A percentile compares a stretch with the other conserved stretches of the same genome.
Conservation (phyloP, 1,140 invertebrate species). For the Diorhabda sublineata region DNA sequence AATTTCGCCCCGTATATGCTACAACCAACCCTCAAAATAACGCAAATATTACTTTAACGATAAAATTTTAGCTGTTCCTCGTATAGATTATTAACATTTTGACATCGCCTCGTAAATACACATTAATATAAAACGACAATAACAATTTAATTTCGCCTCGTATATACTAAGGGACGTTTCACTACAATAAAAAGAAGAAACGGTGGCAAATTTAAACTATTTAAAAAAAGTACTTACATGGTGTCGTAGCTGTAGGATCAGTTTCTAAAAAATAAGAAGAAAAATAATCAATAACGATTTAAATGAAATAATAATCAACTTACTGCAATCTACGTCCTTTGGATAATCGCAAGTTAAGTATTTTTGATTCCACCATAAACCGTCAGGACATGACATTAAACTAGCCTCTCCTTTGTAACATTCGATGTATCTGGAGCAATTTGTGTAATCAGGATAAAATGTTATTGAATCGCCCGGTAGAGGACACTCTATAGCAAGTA, state of each 20-base stretch:
- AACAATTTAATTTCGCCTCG: too few relatives aligned
- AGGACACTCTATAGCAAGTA: conserved; percentile 11
- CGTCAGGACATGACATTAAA: conserved; percentile 20
- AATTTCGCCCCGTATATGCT: too few relatives aligned
- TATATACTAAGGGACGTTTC: background rate
- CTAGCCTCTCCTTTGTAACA: conserved; percentile 23
- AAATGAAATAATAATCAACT: background rate
- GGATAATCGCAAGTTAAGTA: conserved; percentile 24
- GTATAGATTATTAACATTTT: too few relatives aligned
- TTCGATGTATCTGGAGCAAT: conserved; percentile 28
- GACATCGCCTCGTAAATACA: too few relatives aligned
- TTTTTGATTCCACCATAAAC: conserved; percentile 25
- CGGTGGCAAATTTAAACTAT: background rate
- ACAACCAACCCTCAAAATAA: too few relatives aligned
- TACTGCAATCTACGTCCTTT: conserved; percentile 8
- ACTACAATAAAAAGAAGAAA: background rate
- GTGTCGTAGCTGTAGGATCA: background rate
- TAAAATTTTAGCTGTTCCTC: too few relatives aligned
- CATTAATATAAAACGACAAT: too few relatives aligned
- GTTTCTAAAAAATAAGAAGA: conserved; percentile 1
- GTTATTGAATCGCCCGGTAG: conserved; percentile 10
- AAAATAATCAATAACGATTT: background rate
- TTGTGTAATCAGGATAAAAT: conserved; percentile 13
- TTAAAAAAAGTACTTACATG: background rate
- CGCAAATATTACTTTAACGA: too few relatives aligned